Evolutionary conservation across 1,140 invertebrate species (phyloP), one percentile per base, ranked within the genome.

Genomic region (Brachionus paranguensis): DNA sequence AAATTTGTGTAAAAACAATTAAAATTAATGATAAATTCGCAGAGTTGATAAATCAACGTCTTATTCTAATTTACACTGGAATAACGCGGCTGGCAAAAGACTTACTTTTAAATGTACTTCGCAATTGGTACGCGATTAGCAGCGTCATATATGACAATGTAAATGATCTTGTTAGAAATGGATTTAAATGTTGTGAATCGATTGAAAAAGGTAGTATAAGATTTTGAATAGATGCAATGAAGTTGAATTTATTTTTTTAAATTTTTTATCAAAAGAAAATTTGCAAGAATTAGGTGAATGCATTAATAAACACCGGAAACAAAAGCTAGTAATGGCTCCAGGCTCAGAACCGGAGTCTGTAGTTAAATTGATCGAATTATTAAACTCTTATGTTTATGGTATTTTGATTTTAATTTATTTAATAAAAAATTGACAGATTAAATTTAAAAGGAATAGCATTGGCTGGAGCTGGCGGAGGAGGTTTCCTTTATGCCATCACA

Each of bases 11-110:
- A 6, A 86, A 87, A 17, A 85, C 86, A 20, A 78, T 91, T 2
- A 78, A 87, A 24, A 81, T 90, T 4, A 85, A 85, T 7, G 27
- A 78, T 24, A 85, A 88, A 2, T 86, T 88, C 33, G 83, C 90
- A 3, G 60, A 88, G 45, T 65, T 85, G 2, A 87, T 91, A 37
- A 90, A 90, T 85, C 70, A 87, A 0, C 87, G 89, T 45, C 86
- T 91, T 3, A 55, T 91, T 0, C 85, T 91, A 10, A 87, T 91
- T 43, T 91, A 91, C 86, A 91, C 91, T 14, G 91, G 91, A 10
- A 90, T 91, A 86, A 91, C 91, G n/a, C 87, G 91, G 70, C 86
- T 92, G 41, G 91, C 91, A 17, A 88, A 89, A 84, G 91, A 92
- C 86, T 86, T 92, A 33, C 83, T 85, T 11, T 86, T 91, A 88